Evolutionary conservation across 2,113 vertebrate species (phyloP).

Genomic region (Gymnobelideus leadbeateri): DNA sequence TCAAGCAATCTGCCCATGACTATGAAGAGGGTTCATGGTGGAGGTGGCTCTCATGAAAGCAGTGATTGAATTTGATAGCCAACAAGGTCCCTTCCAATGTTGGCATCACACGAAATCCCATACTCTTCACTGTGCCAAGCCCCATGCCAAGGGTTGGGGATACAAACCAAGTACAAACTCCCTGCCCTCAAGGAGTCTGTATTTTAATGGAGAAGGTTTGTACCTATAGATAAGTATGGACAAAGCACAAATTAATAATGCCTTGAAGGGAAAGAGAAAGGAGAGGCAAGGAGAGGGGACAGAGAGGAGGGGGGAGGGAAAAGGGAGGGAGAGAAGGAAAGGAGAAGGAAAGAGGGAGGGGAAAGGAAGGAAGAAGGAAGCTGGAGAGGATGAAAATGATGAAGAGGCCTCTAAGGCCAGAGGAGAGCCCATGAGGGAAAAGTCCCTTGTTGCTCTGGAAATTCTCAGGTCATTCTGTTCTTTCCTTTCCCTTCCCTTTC

Average conservation of each 20-base stretch:
- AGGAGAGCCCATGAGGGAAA: neutral
- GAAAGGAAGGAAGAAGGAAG: neutral
- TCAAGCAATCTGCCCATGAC: neutral
- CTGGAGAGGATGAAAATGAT: neutral
- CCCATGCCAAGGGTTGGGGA: neutral
- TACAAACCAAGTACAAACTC: no score
- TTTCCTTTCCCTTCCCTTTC: neutral
- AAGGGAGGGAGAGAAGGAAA: no score
- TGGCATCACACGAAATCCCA: neutral
- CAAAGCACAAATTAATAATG: neutral
- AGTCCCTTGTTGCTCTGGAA: neutral
- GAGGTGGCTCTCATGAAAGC: neutral
- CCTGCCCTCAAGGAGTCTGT: neutral
- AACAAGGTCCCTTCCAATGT: neutral
- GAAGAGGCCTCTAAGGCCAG: neutral
- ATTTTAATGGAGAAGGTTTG: neutral
- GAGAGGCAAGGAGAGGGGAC: neutral
- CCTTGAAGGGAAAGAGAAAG: neutral
- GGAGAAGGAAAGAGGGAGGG: neutral
- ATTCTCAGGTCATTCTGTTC: neutral
- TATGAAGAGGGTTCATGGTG: neutral
- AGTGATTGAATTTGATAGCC: neutral
- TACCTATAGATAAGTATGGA: neutral
- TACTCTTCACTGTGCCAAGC: no score
- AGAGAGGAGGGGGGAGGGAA: constrained; percentile 44